Base-by-base conservation (phyloP, 2,113 vertebrate genomes). In the Grammomys dolichurus region DNA sequence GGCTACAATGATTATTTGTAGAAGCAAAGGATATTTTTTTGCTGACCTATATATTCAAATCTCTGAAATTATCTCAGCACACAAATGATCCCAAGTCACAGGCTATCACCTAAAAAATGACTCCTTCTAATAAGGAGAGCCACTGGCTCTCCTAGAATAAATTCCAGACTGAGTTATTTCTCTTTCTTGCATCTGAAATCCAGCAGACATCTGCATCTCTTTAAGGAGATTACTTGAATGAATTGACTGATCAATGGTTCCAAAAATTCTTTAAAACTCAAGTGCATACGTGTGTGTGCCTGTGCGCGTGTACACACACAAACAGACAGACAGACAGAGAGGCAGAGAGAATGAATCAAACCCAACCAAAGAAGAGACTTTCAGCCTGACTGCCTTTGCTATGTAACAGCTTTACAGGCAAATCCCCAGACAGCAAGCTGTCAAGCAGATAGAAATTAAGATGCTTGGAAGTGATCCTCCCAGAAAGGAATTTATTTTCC, bases 211-310 rank as follows among this genome's bases (percentile, higher is more conserved):
- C n/a, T 46, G 19, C 2, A 94, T 94, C 46, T 91, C 58, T 93
- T 89, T 92, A 65, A 89, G 72, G 60, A 80, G 76, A 90, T 77
- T 78, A 78, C 36, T 60, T 92, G 84, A 93, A 54, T 86, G 40
- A 92, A 77, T 91, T 28, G 2, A 78, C 36, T 69, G 24, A 78
- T 76, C n/a, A 89, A 36, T 65, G 20, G 56, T 70, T 93, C 70
- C 28, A 87, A 77, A 58, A 63, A 80, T 95, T 58, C 89, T 95
- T 95, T 17, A 95, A 90, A 96, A 94, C 54, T 84, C 51, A 51
- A 51, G 51, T 51, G 51, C 51, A 51, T 11, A 10, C 51, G 2
- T 11, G 51, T 51, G 51, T 51, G 51, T 51, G 51, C 51, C 51
- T 1, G 40, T 40, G 40, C 40, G 16, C 33, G 20, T 10, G 24